Evolutionary conservation across 1,140 invertebrate genomes (phyloP).

Genomic region (Drosophila lacertosa): DNA sequence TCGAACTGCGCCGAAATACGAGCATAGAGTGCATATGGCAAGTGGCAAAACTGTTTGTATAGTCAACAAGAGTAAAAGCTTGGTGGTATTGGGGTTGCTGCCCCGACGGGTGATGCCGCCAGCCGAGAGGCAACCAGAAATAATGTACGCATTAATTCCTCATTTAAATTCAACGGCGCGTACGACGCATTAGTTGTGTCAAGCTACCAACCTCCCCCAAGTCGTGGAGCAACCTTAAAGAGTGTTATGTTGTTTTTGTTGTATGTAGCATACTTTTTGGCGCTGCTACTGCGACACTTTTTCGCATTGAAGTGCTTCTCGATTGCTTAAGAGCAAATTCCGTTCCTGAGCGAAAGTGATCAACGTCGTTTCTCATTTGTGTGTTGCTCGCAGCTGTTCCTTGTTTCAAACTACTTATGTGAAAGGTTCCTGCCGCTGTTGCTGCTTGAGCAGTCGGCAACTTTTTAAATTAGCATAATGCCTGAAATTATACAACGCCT

Average conservation of each 20-base stretch:
- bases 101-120: neutral
- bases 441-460: conserved; percentile 56
- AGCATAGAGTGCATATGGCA: conserved; percentile 59
- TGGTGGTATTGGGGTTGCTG: conserved; percentile 37
- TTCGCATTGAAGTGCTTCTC: conserved; percentile 65
- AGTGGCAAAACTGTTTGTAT: conserved; percentile 69
- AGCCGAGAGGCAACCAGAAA: conserved; percentile 45
- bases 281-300: conserved; percentile 48
- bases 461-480: conserved; percentile 79
- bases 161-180: conserved; percentile 84
- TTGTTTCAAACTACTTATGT: conserved; percentile 62
- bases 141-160: conserved; percentile 84
- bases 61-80: conserved; percentile 45
- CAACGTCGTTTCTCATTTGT: conserved; percentile 38
- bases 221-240: conserved; percentile 12
- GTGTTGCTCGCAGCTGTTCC: conserved; percentile 34
- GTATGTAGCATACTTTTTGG: conserved; percentile 52
- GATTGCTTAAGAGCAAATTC: conserved; percentile 80
- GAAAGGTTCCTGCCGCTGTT: conserved; percentile 29
- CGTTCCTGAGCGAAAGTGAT: conserved; percentile 66
- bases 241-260: conserved; percentile 35
- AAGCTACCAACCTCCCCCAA: conserved; percentile 14
- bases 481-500: conserved; percentile 75
- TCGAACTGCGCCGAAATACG: conserved; percentile 59
- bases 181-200: conserved; percentile 82